Evolutionary conservation across 2,888 invertebrate genomes (phyloP), one percentile per base, ranked within the genome.

Genomic region (Thyatira batis): DNA sequence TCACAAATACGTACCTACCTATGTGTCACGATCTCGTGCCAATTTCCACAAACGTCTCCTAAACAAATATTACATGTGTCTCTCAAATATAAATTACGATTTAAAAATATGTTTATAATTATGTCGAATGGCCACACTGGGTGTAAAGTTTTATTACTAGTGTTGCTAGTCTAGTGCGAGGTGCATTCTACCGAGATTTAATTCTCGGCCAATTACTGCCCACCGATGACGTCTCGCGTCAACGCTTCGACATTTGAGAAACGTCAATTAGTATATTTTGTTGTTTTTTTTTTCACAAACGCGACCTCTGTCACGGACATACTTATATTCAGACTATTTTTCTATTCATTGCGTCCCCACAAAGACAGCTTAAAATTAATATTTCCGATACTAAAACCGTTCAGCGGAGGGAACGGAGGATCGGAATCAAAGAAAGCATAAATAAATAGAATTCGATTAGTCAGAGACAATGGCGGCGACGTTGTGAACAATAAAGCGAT

Each of bases 371-470:
- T 13, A 33, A 33, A 11, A 33, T 33, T 33, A 33, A 13, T 23
- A 23, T 33, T 33, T 33, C 28, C 11, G 5, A 11, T 30, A 8
- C 28, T 30, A 11, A 30, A 30, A 30, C 9, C 10, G 28, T 30
- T 3, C 13, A 4, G 33, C 33, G 13, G 6, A 33, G 30, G 11
- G 30, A 3, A 30, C 44, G n/a, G 46, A 20, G 27, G 51, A 59
- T 55, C 59, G 57, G 64, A 66, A 66, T 60, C 58, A 62, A 62
- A 59, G 65, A 58, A 63, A 61, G 55, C 64, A 54, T 61, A 68
- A 75, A 76, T 71, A 79, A 79, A 77, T 73, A 67, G 63, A 65
- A 73, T 69, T 74, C 71, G 68, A 74, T 73, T 75, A 71, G 63
- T 57, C 56, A 52, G 49, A 67, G 65, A 78, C 76, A 79, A 79